Conservation (phyloP, 2,113 vertebrate genomes). For the Antechinus stuartii region DNA sequence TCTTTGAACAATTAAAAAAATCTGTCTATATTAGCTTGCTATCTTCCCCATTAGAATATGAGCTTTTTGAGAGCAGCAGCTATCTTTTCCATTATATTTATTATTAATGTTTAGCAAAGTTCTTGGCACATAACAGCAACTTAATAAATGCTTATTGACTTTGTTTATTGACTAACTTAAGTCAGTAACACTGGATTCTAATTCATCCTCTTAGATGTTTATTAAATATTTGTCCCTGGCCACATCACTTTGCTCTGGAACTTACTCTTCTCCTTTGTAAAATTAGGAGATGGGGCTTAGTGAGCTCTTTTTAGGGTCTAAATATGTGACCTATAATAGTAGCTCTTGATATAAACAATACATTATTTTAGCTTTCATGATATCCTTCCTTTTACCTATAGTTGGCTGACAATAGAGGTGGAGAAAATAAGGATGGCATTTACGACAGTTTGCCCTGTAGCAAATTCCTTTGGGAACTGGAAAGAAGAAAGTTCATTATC, state of each 20-base stretch:
- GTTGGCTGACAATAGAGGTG: not conserved
- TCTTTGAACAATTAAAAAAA: slow-evolving; percentile 24
- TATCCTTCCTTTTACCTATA: not conserved
- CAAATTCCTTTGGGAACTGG: not conserved
- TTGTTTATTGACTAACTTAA: too few species aligned
- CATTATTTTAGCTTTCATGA: not conserved
- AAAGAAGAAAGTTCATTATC: not conserved
- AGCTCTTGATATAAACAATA: not conserved
- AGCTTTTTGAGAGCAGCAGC: too few species aligned
- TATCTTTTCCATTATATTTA: too few species aligned
- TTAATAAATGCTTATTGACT: too few species aligned
- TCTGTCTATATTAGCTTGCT: not conserved
- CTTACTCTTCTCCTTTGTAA: not conserved
- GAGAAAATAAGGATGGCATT: not conserved
- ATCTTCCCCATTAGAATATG: too few species aligned
- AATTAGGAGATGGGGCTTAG: not conserved
- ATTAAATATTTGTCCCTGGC: not conserved
- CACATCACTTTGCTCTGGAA: not conserved
- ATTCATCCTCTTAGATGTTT: not conserved
- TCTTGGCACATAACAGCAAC: too few species aligned
- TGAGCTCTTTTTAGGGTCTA: not conserved
- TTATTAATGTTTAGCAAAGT: too few species aligned
- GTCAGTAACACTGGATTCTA: not conserved
- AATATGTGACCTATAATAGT: not conserved
- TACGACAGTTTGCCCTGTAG: not conserved